These are phyloP conservation scores for Bicyclus anynana DNA, from an alignment of 1,140 invertebrate genomes.

Conservation along the genomic window DNA sequence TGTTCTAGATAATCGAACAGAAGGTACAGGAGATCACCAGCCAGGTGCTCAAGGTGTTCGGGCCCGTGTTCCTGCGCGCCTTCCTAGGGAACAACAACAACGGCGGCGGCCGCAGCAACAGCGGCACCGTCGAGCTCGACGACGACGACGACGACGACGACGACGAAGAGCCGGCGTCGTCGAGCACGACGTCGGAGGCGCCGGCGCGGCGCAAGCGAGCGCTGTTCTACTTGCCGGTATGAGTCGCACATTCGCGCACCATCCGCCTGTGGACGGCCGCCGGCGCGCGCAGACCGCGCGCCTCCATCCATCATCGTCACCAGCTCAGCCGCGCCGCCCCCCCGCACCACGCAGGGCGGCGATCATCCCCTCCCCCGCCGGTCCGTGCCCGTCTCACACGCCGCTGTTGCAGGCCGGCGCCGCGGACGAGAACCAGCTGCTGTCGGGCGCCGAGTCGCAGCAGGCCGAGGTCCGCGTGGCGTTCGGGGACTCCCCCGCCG, in stretches of 20 bases:
- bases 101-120: conserved; percentile 44
- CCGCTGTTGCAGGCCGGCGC: conserved; percentile 65
- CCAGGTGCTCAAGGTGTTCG: conserved; percentile 82
- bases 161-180: conserved; percentile 32
- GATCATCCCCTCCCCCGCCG: not conserved
- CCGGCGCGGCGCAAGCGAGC: conserved; percentile 59
- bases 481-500: conserved; percentile 77
- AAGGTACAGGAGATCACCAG: conserved; percentile 85
- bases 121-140: conserved; percentile 58
- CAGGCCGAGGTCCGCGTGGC: conserved; percentile 81
- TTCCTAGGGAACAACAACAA: conserved; percentile 73
- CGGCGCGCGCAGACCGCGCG: conserved; percentile 66
- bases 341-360: conserved; percentile 61
- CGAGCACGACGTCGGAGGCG: conserved; percentile 44
- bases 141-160: conserved; percentile 66
- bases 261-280: conserved; percentile 64
- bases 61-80: conserved; percentile 80
- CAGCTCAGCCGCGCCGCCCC: conserved; percentile 76
- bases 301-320: conserved; percentile 70
- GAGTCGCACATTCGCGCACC: conserved; percentile 62
- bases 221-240: conserved; percentile 68
- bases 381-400: conserved; percentile 15
- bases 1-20: conserved; percentile 87
- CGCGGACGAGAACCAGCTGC: conserved; percentile 71
- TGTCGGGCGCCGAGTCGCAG: conserved; percentile 78